phyloP scores from a whole-genome alignment of 2,888 invertebrate species.

The Zygaena filipendulae region DNA sequence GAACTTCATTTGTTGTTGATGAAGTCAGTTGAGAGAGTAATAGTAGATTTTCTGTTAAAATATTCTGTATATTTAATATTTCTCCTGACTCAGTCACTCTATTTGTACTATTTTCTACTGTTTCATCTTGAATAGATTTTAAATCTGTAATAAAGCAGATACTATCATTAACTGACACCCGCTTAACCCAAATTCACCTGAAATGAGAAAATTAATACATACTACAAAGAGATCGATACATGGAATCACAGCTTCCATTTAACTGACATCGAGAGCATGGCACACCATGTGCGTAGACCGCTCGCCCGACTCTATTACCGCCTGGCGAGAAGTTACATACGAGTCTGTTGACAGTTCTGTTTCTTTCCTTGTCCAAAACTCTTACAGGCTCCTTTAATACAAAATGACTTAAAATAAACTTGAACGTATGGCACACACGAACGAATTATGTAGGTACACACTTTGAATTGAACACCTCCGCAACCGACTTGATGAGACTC shows the following conservation, averaged over 20 bases:
- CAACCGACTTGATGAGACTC: constrained; percentile 44
- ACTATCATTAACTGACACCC: too few species aligned
- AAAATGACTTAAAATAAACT: constrained; percentile 1
- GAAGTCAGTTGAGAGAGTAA: too few species aligned
- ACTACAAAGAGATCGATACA: constrained; percentile 37
- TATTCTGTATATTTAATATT: too few species aligned
- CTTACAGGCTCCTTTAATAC: constrained; percentile 12
- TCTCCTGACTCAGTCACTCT: too few species aligned
- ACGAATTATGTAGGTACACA: too few species aligned
- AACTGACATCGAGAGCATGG: constrained; percentile 39
- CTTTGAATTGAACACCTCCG: constrained; percentile 47
- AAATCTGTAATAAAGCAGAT: too few species aligned
- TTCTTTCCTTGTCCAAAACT: constrained; percentile 19
- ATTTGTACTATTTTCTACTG: too few species aligned
- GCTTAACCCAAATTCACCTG: too few species aligned
- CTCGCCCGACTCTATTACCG: constrained; percentile 32
- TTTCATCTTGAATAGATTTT: too few species aligned
- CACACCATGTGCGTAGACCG: constrained; percentile 35
- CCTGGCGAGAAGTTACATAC: constrained; percentile 52
- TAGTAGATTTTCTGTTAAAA: too few species aligned
- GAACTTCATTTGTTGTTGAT: too few species aligned
- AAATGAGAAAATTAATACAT: constrained; percentile 19
- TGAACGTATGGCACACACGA: too few species aligned
- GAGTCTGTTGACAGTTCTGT: constrained; percentile 40
- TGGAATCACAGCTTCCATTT: constrained; percentile 27